Percentiles rank a stretch among this genome's conserved stretches.
Conservation (phyloP, 2,888 invertebrate species). For the Drosophila meridionalis region DNA sequence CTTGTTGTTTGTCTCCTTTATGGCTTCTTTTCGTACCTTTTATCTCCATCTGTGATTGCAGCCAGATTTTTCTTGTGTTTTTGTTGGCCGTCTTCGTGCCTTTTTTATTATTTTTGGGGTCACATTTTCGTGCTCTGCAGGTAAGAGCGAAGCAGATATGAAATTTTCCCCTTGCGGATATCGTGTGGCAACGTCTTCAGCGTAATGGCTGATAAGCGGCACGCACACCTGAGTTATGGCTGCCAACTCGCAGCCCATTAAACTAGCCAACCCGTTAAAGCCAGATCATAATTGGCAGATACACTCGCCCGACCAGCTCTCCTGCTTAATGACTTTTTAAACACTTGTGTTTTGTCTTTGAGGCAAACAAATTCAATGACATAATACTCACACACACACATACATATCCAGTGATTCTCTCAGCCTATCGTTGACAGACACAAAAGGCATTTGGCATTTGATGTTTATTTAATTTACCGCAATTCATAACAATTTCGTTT, state of each 20-base stretch:
- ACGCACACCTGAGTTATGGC: slow-evolving; percentile 65
- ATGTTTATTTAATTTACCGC: slow-evolving; percentile 80
- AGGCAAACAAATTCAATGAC: slow-evolving; percentile 54
- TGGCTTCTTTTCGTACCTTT: slow-evolving; percentile 78
- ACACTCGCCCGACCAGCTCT: slow-evolving; percentile 1
- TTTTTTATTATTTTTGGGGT: slow-evolving; percentile 48
- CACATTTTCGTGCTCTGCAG: slow-evolving; percentile 70
- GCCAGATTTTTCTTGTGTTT: slow-evolving; percentile 63
- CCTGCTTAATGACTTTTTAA: slow-evolving; percentile 72
- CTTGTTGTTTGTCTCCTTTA: slow-evolving; percentile 79
- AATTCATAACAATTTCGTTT: slow-evolving; percentile 82
- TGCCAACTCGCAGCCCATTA: slow-evolving; percentile 55
- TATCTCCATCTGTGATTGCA: slow-evolving; percentile 77
- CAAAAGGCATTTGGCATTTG: slow-evolving; percentile 66
- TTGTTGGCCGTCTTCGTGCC: slow-evolving; percentile 14
- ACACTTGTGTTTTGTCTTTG: slow-evolving; percentile 51
- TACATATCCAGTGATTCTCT: slow-evolving; percentile 4
- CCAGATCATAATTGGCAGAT: slow-evolving; percentile 53
- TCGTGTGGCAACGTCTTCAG: slow-evolving; percentile 57
- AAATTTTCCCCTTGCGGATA: slow-evolving; percentile 57
- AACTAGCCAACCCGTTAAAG: slow-evolving; percentile 49
- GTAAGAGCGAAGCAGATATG: slow-evolving; percentile 54
- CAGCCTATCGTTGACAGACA: slow-evolving; percentile 23
- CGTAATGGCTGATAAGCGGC: slow-evolving; percentile 62
- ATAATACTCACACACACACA: slow-evolving; percentile 14